Conservation (phyloP, 2,797 vertebrate genomes). For the Neoniphon sammara region DNA sequence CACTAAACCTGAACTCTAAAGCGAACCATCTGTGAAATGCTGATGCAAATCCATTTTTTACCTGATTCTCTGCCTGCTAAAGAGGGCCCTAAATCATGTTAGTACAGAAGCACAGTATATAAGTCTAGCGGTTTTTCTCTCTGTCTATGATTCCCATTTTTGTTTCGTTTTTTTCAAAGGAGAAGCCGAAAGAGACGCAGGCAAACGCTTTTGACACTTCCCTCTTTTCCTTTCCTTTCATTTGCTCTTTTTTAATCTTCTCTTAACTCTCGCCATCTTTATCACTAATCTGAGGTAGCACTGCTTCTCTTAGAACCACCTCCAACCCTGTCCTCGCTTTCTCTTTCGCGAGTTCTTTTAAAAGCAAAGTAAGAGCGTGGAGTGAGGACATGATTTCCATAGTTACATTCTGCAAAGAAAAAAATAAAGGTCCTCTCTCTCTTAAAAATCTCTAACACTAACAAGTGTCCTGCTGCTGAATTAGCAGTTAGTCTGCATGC, state of each 20-base stretch:
- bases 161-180: conserved; percentile 1
- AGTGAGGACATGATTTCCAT: neutral
- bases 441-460: neutral
- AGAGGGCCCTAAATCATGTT: conserved; percentile 54
- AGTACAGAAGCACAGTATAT: conserved; percentile 22
- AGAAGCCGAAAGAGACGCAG: neutral
- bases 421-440: neutral
- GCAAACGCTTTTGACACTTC: conserved; percentile 14
- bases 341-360: conserved; percentile 11
- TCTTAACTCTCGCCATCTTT: conserved; percentile 16
- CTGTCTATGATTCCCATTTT: conserved; percentile 5
- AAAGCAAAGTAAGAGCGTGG: neutral
- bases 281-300: neutral
- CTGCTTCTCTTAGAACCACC: neutral
- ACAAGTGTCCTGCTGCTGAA: neutral
- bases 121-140: neutral
- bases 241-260: conserved; percentile 27
- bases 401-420: neutral
- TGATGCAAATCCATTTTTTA: conserved; percentile 59
- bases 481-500: neutral
- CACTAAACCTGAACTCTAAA: conserved; percentile 58
- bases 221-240: conserved; percentile 18
- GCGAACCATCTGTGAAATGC: conserved; percentile 62
- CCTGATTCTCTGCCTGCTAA: conserved; percentile 45
- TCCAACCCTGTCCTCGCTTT: neutral